Conservation (phyloP, 2,113 vertebrate genomes). For the Percopsis transmontana region DNA sequence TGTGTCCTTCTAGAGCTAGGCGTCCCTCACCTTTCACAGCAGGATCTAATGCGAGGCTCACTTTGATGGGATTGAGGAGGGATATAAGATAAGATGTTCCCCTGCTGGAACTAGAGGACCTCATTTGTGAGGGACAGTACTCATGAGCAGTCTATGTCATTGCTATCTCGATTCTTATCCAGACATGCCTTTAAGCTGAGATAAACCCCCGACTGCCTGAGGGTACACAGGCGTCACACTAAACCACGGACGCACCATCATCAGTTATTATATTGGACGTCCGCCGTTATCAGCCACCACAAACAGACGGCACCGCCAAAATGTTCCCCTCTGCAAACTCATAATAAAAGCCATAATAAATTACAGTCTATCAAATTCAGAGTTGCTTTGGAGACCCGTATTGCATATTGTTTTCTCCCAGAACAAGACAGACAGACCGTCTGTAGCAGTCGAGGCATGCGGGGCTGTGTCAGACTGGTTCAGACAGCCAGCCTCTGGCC, state of each 20-base stretch:
- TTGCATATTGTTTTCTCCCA: constrained; percentile 20
- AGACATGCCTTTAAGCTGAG: constrained; percentile 39
- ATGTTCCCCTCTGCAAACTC: not conserved
- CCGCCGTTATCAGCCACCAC: constrained; percentile 25
- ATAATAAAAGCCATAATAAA: constrained; percentile 25
- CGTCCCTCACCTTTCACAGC: constrained; percentile 16
- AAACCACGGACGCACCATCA: constrained; percentile 30
- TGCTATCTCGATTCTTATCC: constrained; percentile 35
- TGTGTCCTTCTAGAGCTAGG: constrained; percentile 7
- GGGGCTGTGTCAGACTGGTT: constrained; percentile 30
- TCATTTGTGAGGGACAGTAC: not conserved
- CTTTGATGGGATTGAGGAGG: constrained; percentile 14
- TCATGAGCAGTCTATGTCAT: constrained; percentile 23
- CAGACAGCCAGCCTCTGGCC: constrained; percentile 49
- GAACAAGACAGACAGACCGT: constrained; percentile 35
- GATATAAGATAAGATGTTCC: constrained; percentile 28
- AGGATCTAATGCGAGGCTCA: not conserved
- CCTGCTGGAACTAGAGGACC: constrained; percentile 17
- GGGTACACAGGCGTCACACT: constrained; percentile 44
- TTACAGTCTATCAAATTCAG: not conserved
- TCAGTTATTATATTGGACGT: not conserved
- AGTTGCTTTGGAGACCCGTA: constrained; percentile 15
- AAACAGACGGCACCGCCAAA: constrained; percentile 10
- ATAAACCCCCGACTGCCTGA: constrained; percentile 50
- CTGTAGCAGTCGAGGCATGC: not conserved